Conservation (phyloP, 2,113 vertebrate genomes). For the Istiophorus platypterus region DNA sequence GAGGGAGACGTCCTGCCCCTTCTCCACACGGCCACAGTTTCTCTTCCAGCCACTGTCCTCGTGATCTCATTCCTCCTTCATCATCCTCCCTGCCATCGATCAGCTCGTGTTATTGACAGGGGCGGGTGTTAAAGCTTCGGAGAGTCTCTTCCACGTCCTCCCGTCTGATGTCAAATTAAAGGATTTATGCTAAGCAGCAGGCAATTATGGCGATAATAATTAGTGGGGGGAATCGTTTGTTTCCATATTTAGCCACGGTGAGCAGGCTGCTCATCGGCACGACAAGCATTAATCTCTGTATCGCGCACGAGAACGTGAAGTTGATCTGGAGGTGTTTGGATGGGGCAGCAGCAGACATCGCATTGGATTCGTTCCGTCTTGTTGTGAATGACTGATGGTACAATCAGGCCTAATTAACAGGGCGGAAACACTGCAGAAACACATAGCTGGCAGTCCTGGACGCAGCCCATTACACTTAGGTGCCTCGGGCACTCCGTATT, state of each 20-base stretch:
- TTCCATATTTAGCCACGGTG: conserved; percentile 53
- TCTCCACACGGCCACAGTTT: too few species aligned
- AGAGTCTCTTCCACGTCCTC: not conserved
- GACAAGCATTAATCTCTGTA: conserved; percentile 14
- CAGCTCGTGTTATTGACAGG: not conserved
- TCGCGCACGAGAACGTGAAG: not conserved
- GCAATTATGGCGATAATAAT: conserved; percentile 61
- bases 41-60: not conserved
- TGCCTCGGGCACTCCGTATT: conserved; percentile 42
- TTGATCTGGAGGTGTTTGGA: conserved; percentile 25
- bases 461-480: conserved; percentile 58
- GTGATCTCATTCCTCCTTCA: not conserved
- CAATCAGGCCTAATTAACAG: conserved; percentile 64
- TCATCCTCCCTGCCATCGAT: not conserved
- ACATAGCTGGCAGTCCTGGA: conserved; percentile 42
- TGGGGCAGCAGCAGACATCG: conserved; percentile 3
- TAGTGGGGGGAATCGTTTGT: conserved; percentile 36
- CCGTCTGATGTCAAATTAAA: conserved; percentile 18
- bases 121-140: not conserved
- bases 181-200: conserved; percentile 50
- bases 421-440: conserved; percentile 29
- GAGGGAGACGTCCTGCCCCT: not conserved
- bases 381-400: conserved; percentile 62
- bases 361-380: conserved; percentile 23
- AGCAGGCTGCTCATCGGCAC: conserved; percentile 43